phyloP scores from a whole-genome alignment of 2,797 vertebrate species.

The Merluccius polli region DNA sequence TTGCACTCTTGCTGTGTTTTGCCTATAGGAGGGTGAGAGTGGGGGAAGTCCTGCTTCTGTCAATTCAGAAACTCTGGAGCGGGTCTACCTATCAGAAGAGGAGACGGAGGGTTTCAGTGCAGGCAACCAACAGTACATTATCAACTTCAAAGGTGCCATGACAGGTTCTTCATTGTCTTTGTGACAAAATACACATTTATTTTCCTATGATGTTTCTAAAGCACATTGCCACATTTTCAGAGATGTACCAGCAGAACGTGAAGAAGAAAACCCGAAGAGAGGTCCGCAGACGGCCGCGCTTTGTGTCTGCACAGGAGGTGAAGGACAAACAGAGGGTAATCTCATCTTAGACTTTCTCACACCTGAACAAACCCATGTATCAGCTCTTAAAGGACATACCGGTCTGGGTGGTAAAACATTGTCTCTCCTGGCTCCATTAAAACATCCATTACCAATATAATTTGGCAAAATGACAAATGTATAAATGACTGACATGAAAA shows the following conservation, averaged over 20 bases:
- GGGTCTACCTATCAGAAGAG: constrained; percentile 70
- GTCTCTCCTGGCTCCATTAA: no score
- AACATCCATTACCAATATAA: no score
- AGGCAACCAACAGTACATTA: constrained; percentile 73
- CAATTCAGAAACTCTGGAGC: constrained; percentile 81
- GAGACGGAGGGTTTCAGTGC: constrained; percentile 72
- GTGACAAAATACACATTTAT: background rate
- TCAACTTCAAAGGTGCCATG: constrained; percentile 73
- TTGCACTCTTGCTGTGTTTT: constrained; percentile 8
- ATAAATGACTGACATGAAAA: no score
- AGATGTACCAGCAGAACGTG: constrained; percentile 81
- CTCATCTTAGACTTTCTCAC: background rate
- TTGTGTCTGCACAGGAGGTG: constrained; percentile 75
- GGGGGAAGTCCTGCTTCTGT: constrained; percentile 48
- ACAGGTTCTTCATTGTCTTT: background rate
- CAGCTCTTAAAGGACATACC: no score
- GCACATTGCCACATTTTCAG: constrained; percentile 45
- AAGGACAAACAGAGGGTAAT: constrained; percentile 69
- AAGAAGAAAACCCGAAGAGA: constrained; percentile 68
- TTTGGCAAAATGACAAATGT: no score
- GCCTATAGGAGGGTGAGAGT: constrained; percentile 57
- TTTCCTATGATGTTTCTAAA: background rate
- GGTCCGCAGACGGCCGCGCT: constrained; percentile 82
- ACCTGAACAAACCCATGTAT: background rate
- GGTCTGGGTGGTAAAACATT: no score